Conservation (phyloP, 1,140 invertebrate genomes). For the Eufriesea mexicana region DNA sequence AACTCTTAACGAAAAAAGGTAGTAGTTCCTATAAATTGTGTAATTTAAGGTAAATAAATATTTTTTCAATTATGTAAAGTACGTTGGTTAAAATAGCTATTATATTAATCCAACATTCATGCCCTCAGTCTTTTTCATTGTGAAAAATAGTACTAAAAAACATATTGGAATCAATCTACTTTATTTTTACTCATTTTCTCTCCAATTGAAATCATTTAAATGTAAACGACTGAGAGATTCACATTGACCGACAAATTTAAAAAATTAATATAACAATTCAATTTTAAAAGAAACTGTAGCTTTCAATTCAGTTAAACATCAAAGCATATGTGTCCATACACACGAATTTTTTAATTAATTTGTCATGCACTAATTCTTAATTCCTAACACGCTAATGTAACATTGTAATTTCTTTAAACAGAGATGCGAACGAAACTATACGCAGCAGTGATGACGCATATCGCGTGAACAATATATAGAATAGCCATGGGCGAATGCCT, state of each 20-base stretch:
- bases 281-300: background rate
- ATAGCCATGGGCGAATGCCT: background rate
- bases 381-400: background rate
- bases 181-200: background rate
- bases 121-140: no score
- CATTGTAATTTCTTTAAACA: background rate
- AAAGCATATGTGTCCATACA: background rate
- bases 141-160: no score
- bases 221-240: no score
- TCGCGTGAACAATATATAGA: background rate
- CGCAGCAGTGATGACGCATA: slow-evolving; percentile 31
- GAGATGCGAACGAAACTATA: background rate
- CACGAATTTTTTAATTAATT: background rate
- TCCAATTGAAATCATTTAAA: background rate
- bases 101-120: no score
- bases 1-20: background rate
- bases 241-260: no score
- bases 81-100: no score
- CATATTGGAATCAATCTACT: no score
- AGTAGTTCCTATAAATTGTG: background rate
- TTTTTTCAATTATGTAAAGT: background rate
- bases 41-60: background rate
- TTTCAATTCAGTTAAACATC: background rate
- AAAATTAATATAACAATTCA: no score
- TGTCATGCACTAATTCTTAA: no score